Conservation (phyloP, 1,140 invertebrate genomes). For the Drosophila funebris region DNA sequence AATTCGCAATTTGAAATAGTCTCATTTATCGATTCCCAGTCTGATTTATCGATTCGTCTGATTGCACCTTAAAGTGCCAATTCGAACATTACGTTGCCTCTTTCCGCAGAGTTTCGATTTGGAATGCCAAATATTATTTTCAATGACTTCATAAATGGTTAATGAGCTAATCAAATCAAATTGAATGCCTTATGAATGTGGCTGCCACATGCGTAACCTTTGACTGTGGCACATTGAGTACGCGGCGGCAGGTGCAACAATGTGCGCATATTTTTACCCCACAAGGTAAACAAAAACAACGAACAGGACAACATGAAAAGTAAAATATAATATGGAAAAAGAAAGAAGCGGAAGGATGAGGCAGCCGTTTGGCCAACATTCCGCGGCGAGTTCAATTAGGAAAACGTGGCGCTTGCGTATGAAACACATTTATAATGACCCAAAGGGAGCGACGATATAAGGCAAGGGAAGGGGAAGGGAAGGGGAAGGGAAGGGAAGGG, state of each 20-base stretch:
- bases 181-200: slow-evolving; percentile 19
- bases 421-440: slow-evolving; percentile 65
- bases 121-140: neutral
- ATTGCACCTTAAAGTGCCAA: no score
- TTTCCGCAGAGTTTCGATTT: neutral
- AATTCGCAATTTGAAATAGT: no score
- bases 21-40: no score
- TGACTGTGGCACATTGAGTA: neutral
- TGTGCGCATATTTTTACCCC: slow-evolving; percentile 4
- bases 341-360: neutral
- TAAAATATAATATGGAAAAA: neutral
- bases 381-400: slow-evolving; percentile 70
- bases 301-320: neutral
- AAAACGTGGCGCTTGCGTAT: slow-evolving; percentile 39
- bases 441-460: slow-evolving; percentile 37
- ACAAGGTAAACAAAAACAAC: slow-evolving; percentile 13
- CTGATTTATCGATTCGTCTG: no score
- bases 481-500: neutral
- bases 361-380: slow-evolving; percentile 35
- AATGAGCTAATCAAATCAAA: slow-evolving; percentile 40
- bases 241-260: slow-evolving; percentile 12
- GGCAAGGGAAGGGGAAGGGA: neutral
- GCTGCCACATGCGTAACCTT: neutral
- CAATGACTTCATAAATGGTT: slow-evolving; percentile 23
- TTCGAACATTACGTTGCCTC: neutral